Base-by-base conservation (phyloP, 1,140 invertebrate genomes). In the Neodiprion lecontei region DNA sequence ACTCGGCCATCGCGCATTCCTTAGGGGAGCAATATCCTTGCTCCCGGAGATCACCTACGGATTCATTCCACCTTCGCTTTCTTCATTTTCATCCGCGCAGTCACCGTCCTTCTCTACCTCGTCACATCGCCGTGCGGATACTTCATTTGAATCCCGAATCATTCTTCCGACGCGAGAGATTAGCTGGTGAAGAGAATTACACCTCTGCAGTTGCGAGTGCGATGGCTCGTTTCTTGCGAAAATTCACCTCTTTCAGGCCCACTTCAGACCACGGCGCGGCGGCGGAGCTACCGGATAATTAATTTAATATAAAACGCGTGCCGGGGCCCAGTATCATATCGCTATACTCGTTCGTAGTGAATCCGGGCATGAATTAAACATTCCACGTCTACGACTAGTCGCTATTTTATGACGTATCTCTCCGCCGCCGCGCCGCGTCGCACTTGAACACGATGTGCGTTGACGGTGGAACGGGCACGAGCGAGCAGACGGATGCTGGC, bases 281-380 rank as follows among this genome's bases (percentile, higher is more conserved):
- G 17, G 17, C 17, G 53, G 4, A 17, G 53, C n/a, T 17, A 14
- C 11, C 11, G 53, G 53, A 12, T 61, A 17, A 61, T 17, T 61
- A 61, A 61, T 61, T 61, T 61, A 61, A 61, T 61, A 61, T 61
- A 61, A 61, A 61, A 61, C 28, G 28, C 28, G 28, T 40, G 17
- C 17, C 28, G 5, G 28, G 28, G 28, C 2, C 28, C 28, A 5
- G 28, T 40, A 40, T 40, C 28, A 40, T 40, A 40, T 40, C 53
- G 53, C 53, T 61, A 40, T 40, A 14, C 53, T 14, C 53, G 53
- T 12, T 61, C n/a, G 28, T 5, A 40, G 53, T 61, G 53, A 61
- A 61, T 61, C 53, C 53, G 53, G 53, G 53, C 53, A 61, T 61
- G 53, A 61, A 61, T 61, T 61, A 61, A 61, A 61, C 53, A 61